These are phyloP conservation scores for Larimichthys polyactis DNA, from an alignment of 2,113 vertebrate genomes.

Conservation along the genomic window DNA sequence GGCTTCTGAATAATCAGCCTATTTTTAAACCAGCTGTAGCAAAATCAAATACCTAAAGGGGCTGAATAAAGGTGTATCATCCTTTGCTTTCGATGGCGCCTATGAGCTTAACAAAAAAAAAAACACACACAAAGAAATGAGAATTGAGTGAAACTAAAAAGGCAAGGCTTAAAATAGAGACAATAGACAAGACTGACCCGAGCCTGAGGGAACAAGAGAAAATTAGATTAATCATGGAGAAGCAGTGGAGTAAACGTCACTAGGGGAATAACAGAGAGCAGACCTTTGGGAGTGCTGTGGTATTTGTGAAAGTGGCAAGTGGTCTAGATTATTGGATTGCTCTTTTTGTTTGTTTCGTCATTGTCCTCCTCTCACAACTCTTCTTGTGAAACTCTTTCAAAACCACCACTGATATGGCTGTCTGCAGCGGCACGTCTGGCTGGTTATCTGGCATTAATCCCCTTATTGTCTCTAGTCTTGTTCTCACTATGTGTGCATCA, in stretches of 20 bases:
- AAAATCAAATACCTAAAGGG: constrained; percentile 4
- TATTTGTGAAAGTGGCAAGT: constrained; percentile 10
- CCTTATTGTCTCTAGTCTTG: constrained; percentile 15
- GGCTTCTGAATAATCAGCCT: constrained; percentile 44
- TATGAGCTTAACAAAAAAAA: background rate
- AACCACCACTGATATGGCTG: background rate
- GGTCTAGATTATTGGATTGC: constrained; percentile 22
- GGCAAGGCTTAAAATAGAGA: constrained; percentile 12
- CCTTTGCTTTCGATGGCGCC: background rate
- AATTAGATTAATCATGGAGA: background rate
- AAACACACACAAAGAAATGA: background rate
- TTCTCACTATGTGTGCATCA: constrained; percentile 44
- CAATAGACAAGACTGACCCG: constrained; percentile 2
- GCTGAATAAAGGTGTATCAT: constrained; percentile 4
- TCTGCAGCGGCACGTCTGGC: constrained; percentile 26
- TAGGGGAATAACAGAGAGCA: background rate
- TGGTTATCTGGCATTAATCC: constrained; percentile 36
- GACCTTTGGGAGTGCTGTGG: background rate
- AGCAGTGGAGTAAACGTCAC: background rate
- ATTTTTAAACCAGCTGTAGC: constrained; percentile 43
- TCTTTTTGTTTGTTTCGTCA: background rate
- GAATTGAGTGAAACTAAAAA: constrained; percentile 14
- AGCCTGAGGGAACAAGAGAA: background rate
- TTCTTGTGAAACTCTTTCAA: constrained; percentile 22
- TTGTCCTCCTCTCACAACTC: constrained; percentile 5